phyloP scores from a whole-genome alignment of 2,888 invertebrate species.

The Leucoma salicis region DNA sequence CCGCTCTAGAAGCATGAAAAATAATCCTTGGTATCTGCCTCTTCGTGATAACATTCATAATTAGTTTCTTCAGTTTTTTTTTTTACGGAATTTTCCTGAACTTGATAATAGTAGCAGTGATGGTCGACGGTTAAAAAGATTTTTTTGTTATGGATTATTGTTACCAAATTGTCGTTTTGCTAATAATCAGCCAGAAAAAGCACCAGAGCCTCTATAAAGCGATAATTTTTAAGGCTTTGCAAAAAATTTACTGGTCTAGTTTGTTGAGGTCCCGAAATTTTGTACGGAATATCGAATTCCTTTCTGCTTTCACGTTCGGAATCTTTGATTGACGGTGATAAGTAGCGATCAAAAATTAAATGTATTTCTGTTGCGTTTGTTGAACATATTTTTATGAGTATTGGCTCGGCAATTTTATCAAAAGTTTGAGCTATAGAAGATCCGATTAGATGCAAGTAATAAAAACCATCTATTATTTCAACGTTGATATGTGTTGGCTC shows the following conservation, averaged over 20 bases:
- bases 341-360: conserved; percentile 23
- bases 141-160: conserved; percentile 26
- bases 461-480: conserved; percentile 32
- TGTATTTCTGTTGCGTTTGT: conserved; percentile 22
- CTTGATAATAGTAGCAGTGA: conserved; percentile 7
- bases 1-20: conserved; percentile 1
- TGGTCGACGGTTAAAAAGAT: conserved; percentile 6
- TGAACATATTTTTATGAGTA: conserved; percentile 16
- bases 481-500: conserved; percentile 14
- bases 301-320: conserved; percentile 23
- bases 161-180: conserved; percentile 28
- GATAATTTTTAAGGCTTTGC: conserved; percentile 35
- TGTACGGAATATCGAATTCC: conserved; percentile 18
- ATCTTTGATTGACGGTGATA: conserved; percentile 46
- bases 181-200: conserved; percentile 36
- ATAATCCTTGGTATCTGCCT: conserved; percentile 2
- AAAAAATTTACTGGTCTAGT: conserved; percentile 36
- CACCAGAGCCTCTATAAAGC: conserved; percentile 41
- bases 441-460: conserved; percentile 25
- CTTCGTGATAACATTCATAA: conserved; percentile 3
- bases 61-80: conserved; percentile 5
- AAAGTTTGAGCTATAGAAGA: conserved; percentile 17
- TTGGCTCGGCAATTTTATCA: conserved; percentile 28
- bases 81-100: conserved; percentile 2
- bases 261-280: conserved; percentile 24